Percentiles rank a stretch among this genome's conserved stretches.
Conservation (phyloP, 2,888 invertebrate genomes). For the Microctonus aethiopoides region DNA sequence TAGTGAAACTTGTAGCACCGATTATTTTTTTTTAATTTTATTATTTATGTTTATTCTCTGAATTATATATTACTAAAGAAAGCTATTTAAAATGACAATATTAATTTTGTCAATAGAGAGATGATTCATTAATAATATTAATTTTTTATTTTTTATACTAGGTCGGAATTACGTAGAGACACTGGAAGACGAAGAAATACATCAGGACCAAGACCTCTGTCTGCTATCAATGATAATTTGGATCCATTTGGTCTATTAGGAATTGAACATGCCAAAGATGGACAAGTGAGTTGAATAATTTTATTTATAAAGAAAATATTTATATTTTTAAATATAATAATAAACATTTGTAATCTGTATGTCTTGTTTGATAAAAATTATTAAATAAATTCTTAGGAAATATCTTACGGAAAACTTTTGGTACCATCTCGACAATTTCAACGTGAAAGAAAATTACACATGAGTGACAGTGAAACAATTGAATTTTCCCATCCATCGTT, state of each 20-base stretch:
- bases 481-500: constrained; percentile 64
- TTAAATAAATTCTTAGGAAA: too few relatives aligned
- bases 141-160: constrained; percentile 48
- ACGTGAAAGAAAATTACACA: constrained; percentile 65
- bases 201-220: constrained; percentile 85
- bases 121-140: neutral
- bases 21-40: neutral
- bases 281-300: constrained; percentile 71
- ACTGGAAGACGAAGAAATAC: constrained; percentile 82
- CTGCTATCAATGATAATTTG: constrained; percentile 82
- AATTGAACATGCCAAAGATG: constrained; percentile 83
- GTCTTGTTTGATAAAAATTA: constrained; percentile 36
- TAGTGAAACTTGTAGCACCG: constrained; percentile 8
- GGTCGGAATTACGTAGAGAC: constrained; percentile 78
- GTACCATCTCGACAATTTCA: constrained; percentile 77
- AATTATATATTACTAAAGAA: too few relatives aligned
- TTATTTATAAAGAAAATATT: constrained; percentile 1
- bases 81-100: neutral
- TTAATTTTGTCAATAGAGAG: neutral
- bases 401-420: constrained; percentile 88
- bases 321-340: constrained; percentile 6
- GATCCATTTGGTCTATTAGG: constrained; percentile 90
- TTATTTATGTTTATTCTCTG: neutral
- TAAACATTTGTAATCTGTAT: neutral
- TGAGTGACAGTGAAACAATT: constrained; percentile 58